Conservation (phyloP, 2,888 invertebrate genomes). For the Pseudococcus jackbeardsleyi region DNA sequence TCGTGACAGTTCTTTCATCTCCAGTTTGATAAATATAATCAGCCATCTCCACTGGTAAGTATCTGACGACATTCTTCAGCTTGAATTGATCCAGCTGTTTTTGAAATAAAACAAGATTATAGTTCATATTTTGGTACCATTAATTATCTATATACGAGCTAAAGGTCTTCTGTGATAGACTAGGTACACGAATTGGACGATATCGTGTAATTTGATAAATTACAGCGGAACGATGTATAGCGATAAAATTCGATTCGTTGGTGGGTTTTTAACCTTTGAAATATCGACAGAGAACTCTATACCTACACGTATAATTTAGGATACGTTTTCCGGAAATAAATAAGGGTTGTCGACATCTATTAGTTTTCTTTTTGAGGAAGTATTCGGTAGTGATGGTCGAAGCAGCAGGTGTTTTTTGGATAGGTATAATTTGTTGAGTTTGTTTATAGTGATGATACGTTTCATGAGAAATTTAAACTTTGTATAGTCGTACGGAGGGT, state of each 20-base stretch:
- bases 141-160: neutral
- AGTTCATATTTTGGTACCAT: neutral
- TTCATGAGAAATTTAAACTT: neutral
- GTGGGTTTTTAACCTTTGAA: constrained; percentile 26
- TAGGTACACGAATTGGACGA: neutral
- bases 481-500: neutral
- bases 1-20: constrained; percentile 82
- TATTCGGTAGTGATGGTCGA: neutral
- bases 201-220: constrained; percentile 8
- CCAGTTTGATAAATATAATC: constrained; percentile 88
- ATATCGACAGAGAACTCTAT: neutral
- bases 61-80: constrained; percentile 7
- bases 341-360: constrained; percentile 37
- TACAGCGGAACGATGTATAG: neutral
- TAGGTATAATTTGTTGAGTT: neutral
- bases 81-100: constrained; percentile 1
- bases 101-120: neutral
- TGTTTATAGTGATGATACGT: neutral
- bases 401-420: constrained; percentile 15
- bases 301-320: neutral
- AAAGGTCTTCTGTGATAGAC: neutral
- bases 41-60: constrained; percentile 82
- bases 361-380: neutral
- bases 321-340: constrained; percentile 3
- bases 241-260: neutral